Conservation (phyloP, 23 tunicate genomes). For the Halocynthia aurantium region DNA sequence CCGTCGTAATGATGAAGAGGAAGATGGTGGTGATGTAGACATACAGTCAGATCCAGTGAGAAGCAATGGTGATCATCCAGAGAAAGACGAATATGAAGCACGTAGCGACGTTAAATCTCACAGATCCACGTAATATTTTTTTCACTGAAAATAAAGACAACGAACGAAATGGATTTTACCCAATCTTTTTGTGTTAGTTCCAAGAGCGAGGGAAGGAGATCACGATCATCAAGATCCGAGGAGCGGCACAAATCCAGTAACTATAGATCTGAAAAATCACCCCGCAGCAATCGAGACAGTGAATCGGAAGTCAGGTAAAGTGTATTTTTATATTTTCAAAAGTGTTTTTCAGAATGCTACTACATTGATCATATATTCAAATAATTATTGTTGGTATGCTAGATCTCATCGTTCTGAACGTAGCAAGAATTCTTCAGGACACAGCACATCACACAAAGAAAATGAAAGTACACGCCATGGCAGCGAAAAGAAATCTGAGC, state of each 20-base stretch:
- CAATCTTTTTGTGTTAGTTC: not conserved
- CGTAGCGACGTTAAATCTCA: not conserved
- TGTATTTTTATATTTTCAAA: no score
- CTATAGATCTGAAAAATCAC: no score
- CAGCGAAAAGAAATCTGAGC: not conserved
- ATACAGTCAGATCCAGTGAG: no score
- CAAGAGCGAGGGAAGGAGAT: constrained; percentile 12
- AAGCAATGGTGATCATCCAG: no score
- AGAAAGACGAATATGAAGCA: not conserved
- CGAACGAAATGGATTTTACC: no score
- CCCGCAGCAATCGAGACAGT: no score
- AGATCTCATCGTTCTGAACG: not conserved
- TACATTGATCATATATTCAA: no score
- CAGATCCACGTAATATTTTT: no score
- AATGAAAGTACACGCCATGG: constrained; percentile 6
- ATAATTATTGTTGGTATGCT: not conserved
- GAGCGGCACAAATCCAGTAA: constrained; percentile 3
- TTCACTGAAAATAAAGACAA: no score
- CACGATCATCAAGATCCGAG: constrained; percentile 3
- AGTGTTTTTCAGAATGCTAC: no score
- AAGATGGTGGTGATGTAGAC: not conserved
- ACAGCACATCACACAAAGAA: not conserved
- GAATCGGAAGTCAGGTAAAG: no score
- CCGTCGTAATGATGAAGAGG: constrained; percentile 20
- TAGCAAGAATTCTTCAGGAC: not conserved